Conservation (phyloP, 2,113 vertebrate genomes). For the Erythrocercus mccallii region DNA sequence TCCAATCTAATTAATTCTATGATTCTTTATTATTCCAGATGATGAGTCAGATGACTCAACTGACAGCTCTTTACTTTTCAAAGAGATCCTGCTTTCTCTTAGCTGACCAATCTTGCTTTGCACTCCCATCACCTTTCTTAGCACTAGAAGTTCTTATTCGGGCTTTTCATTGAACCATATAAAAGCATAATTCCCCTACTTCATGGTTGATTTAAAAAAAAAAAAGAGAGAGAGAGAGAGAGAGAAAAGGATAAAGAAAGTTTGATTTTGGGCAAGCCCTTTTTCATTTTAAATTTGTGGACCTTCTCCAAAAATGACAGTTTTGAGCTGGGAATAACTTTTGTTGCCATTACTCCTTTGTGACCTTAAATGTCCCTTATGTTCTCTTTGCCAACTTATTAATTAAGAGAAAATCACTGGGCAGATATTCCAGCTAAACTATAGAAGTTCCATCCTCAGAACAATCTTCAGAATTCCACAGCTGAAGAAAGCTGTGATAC, state of each 20-base stretch:
- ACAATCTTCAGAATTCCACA: neutral
- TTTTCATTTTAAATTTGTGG: neutral
- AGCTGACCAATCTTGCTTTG: neutral
- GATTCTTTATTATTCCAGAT: neutral
- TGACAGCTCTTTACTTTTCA: neutral
- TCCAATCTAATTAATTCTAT: neutral
- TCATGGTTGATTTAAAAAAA: no score
- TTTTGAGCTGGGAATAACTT: neutral
- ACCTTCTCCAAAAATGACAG: neutral
- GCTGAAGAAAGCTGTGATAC: neutral
- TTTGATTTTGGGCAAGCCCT: neutral
- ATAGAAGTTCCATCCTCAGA: neutral
- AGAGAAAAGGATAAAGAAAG: no score
- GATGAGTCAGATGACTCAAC: neutral
- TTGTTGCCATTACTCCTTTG: neutral
- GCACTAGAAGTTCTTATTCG: neutral
- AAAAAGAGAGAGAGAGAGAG: no score
- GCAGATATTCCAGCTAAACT: neutral
- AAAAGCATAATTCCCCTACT: neutral
- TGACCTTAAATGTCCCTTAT: neutral
- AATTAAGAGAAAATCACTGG: neutral
- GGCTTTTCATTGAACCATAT: neutral
- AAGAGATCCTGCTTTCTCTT: neutral
- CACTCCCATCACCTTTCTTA: neutral
- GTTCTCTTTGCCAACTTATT: neutral